Base-by-base conservation (phyloP, 2,797 vertebrate genomes). In the Macroramphosus scolopax region DNA sequence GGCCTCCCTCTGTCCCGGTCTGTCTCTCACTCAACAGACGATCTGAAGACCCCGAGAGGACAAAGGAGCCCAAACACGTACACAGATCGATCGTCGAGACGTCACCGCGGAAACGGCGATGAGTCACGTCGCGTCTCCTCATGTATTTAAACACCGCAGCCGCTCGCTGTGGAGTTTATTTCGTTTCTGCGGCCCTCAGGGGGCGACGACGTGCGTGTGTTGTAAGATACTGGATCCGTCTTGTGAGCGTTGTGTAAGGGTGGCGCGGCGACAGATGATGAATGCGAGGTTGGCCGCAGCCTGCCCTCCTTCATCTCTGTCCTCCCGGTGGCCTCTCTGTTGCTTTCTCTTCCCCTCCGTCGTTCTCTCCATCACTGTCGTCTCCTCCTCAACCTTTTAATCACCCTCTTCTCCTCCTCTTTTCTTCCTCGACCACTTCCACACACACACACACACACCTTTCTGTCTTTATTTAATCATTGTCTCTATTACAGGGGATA, bases 381-480 rank as follows among this genome's bases (percentile, higher is more conserved):
- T 30, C 42, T 24, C 45, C 39, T 35, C 51, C 32, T 59, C 15
- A 31, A 5, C 26, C 29, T 26, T 13, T 46, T 43, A 40, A 33
- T 18, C 54, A 18, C 35, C 17, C 40, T 50, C 24, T 22, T 4
- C 9, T 8, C 17, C 20, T 36, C 26, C 17, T 15, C 52, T 20
- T 9, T 25, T 17, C 40, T 14, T 46, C 39, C 40, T 43, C 51
- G 42, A 39, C 46, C 34, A 13, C 42, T 26, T 17, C 17, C 54
- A 61, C 43, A 63, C 45, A 60, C 26, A 53, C 26, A 16, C 57
- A 17, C 66, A 37, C 62, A 49, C 61, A 62, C 54, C 59, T 55
- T 52, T 72, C 69, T 51, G 69, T 64, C 66, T 80, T 85, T 82
- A 83, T 87, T 88, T 85, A 85, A 88, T 88, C 84, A 82, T 47